Evolutionary conservation across 2,797 vertebrate genomes (phyloP).

Genomic region (Novumbra hubbsi): DNA sequence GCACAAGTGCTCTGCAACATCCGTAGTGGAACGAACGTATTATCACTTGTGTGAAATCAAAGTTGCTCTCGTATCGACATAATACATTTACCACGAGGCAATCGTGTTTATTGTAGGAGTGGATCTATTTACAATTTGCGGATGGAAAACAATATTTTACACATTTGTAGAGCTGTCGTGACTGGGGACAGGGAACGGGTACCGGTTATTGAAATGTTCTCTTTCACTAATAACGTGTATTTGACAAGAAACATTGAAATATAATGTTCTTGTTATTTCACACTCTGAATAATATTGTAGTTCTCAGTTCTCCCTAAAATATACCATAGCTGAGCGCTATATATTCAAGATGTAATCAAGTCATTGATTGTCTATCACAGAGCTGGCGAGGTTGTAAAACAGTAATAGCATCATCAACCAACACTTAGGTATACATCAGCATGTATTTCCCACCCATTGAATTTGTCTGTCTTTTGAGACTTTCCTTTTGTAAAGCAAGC

Average conservation of each 20-base stretch:
- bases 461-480: not conserved
- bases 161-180: conserved; percentile 42
- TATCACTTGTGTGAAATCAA: conserved; percentile 64
- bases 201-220: conserved; percentile 36
- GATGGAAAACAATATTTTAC: conserved; percentile 19
- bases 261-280: conserved; percentile 15
- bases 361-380: not conserved
- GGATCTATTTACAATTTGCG: not conserved
- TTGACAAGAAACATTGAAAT: conserved; percentile 12
- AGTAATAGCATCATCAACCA: not conserved
- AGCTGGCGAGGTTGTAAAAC: not conserved
- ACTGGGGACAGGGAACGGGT: conserved; percentile 51
- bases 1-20: conserved; percentile 65
- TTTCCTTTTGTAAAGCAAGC: not conserved
- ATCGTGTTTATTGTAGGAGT: not conserved
- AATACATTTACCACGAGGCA: not conserved
- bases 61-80: conserved; percentile 39
- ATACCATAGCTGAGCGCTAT: not conserved
- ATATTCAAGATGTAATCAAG: not conserved
- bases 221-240: conserved; percentile 29
- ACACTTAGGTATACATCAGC: not conserved
- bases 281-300: not conserved
- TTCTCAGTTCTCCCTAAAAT: not conserved
- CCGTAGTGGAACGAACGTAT: conserved; percentile 66
- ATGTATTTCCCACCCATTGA: not conserved